Percentiles rank a stretch among this genome's conserved stretches.
phyloP scores from a whole-genome alignment of 2,113 vertebrate species.

The mouse (Mus musculus) region GRCm39 chr13:57717501-57718000 shows the following conservation, averaged over 20 bases:
- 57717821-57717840: not conserved
- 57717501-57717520: not conserved
- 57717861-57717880: not conserved
- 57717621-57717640: not conserved
- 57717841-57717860: not conserved
- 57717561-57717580: too few species aligned
- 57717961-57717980: not conserved
- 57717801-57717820: not conserved
- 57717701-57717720: not conserved
- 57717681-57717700: not conserved
- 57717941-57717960: not conserved
- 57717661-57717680: not conserved
- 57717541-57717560: not conserved
- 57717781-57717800: too few species aligned
- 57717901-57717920: not conserved
- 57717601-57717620: not conserved
- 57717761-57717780: not conserved
- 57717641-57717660: too few species aligned
- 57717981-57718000: not conserved
- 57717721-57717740: not conserved
- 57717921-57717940: not conserved
- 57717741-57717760: not conserved
- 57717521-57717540: not conserved
- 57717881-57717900: too few species aligned
- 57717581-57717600: too few species aligned